Evolutionary conservation across 2,113 vertebrate species (phyloP).

Genomic region (Odontesthes bonariensis): DNA sequence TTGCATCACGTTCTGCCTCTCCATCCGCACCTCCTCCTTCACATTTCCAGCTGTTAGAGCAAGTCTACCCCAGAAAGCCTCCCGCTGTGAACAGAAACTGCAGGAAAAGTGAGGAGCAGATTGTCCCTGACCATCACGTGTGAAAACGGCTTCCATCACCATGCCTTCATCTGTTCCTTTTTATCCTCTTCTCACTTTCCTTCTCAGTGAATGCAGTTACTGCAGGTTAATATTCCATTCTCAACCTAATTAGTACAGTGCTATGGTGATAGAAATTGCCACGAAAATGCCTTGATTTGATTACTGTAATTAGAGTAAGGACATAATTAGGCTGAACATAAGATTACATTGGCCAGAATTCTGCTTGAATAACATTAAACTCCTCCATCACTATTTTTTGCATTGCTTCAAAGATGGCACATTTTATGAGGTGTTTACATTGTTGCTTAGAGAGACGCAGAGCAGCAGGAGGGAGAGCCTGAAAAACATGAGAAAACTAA

Average conservation of each 20-base stretch:
- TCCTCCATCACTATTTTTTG: background rate
- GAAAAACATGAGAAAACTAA: background rate
- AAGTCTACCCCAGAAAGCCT: constrained; percentile 42
- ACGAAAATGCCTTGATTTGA: constrained; percentile 45
- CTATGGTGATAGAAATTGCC: constrained; percentile 27
- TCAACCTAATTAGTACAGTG: constrained; percentile 46
- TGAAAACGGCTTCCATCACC: background rate
- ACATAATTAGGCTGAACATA: constrained; percentile 41
- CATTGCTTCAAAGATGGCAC: background rate
- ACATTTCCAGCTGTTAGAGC: background rate
- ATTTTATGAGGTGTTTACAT: constrained; percentile 5
- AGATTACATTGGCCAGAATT: constrained; percentile 42
- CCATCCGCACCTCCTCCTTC: too few species aligned
- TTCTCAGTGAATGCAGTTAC: constrained; percentile 6
- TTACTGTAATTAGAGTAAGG: constrained; percentile 48
- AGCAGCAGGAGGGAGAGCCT: background rate
- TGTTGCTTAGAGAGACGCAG: background rate
- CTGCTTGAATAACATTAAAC: constrained; percentile 20
- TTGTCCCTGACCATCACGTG: too few species aligned
- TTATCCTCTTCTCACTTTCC: constrained; percentile 19
- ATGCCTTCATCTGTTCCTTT: constrained; percentile 6
- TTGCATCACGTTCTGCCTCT: background rate
- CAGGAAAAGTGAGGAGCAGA: too few species aligned
- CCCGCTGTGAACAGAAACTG: constrained; percentile 3
- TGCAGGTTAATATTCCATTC: constrained; percentile 21